Conservation (phyloP, 2,888 invertebrate species). For the Dromius quadrimaculatus region DNA sequence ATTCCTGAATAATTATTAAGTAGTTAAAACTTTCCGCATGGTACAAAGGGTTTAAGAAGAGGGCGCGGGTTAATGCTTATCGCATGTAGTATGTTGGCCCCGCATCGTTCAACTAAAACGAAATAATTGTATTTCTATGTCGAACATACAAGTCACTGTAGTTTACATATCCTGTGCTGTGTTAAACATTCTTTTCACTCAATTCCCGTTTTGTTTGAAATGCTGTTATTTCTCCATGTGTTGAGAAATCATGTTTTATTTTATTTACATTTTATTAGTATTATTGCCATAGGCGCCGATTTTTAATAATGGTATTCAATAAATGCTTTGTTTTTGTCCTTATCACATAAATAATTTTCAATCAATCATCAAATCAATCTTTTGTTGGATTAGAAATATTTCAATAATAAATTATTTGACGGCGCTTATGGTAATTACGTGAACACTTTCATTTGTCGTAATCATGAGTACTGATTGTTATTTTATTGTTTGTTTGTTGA, state of each 20-base stretch:
- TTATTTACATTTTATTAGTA: not conserved
- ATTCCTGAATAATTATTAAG: not conserved
- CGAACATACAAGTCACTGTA: conserved; percentile 30
- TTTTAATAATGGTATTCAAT: too few species aligned
- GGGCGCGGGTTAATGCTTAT: conserved; percentile 9
- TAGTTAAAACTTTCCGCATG: not conserved
- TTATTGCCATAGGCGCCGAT: too few species aligned
- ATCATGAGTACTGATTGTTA: conserved; percentile 22
- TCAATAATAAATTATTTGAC: too few species aligned
- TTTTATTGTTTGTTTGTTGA: conserved; percentile 13
- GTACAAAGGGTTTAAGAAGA: not conserved
- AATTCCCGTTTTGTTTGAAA: conserved; percentile 6
- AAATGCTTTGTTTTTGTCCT: too few species aligned
- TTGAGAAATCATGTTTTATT: conserved; percentile 2
- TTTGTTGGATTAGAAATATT: too few species aligned
- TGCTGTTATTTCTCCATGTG: not conserved
- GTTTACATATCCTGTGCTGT: conserved; percentile 41
- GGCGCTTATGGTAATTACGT: conserved; percentile 5
- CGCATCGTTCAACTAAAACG: conserved; percentile 23
- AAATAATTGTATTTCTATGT: conserved; percentile 47
- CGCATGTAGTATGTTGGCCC: conserved; percentile 22
- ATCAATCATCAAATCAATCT: too few species aligned
- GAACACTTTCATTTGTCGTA: not conserved
- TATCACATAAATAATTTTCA: too few species aligned
- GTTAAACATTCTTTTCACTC: conserved; percentile 7